Evolutionary conservation across 2,113 vertebrate species (phyloP), one percentile per base, ranked within the genome.

Genomic region (Picathartes gymnocephalus): DNA sequence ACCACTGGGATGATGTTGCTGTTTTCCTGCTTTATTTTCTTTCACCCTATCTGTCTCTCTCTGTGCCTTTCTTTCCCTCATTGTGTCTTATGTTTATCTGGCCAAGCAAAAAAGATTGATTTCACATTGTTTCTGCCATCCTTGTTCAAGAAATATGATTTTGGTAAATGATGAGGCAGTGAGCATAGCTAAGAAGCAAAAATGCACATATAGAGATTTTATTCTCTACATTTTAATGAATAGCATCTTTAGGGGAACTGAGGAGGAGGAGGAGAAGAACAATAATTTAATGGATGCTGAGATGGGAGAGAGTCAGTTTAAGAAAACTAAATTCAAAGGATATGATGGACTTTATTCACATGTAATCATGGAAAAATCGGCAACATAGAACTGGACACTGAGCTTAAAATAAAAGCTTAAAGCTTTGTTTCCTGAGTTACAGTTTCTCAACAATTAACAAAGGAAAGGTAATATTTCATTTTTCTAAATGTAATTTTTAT

Each of bases 121-220:
- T 98, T 98, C 97, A 91, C 94, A 92, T 98, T 97, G 95, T 98
- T 98, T 98, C 97, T 98, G 95, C 97, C 96, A 96, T 98, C 97
- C 98, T 98, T 98, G 97, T 97, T 98, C 97, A 97, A 98, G 98
- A 98, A 98, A 98, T 98, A 98, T 97, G 97, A 98, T 98, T 98
- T 98, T 98, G 96, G 97, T 72, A 98, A 97, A 98, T 98, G 98
- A 98, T 98, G 97, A 98, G 98, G 97, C 96, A 97, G 97, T 5
- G 15, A 97, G 93, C 18, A 1, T 93, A 92, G 94, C 96, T 98
- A 98, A 98, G 98, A 98, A 98, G 98, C 97, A 98, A 98, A 98
- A 98, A 98, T 98, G 98, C 97, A 98, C 97, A 98, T 71, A 85
- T 58, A 82, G 70, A 91, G 62, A 53, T 92, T 89, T 96, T 95